Percentiles rank a stretch among this genome's conserved stretches.
Evolutionary conservation across 2,113 vertebrate genomes (phyloP).

Genomic region (Struthidea cinerea): DNA sequence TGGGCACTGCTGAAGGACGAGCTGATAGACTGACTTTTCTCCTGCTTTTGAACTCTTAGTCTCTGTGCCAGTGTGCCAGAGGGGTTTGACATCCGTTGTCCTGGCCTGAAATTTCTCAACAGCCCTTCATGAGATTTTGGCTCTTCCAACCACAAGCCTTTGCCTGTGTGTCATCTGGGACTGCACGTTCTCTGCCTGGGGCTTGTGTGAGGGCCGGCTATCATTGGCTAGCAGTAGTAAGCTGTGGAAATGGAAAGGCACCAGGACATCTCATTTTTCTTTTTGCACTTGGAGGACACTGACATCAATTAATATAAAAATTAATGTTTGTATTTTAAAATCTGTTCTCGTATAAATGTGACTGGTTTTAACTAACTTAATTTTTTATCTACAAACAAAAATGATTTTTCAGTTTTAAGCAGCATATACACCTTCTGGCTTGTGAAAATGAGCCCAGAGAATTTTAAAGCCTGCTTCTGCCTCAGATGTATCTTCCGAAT

Average conservation of each 20-base stretch:
- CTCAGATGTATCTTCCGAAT: background rate
- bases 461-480: background rate
- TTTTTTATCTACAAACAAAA: background rate
- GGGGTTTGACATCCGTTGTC: background rate
- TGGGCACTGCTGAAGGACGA: background rate
- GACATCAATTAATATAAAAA: background rate
- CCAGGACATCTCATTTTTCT: background rate
- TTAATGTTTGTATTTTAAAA: background rate
- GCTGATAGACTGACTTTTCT: background rate
- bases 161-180: background rate
- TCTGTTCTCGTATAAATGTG: background rate
- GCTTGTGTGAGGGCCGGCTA: rapidly evolving
- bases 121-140: background rate
- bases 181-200: background rate
- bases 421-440: background rate
- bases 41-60: background rate
- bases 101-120: background rate
- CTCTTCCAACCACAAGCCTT: background rate
- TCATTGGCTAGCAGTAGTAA: background rate
- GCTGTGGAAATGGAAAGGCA: background rate
- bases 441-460: background rate
- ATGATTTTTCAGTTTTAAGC: background rate
- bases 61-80: background rate
- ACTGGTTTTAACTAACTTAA: background rate
- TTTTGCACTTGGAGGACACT: background rate